Evolutionary conservation across 2,113 vertebrate species (phyloP), one percentile per base, ranked within the genome.

Genomic region (Rhea pennata): DNA sequence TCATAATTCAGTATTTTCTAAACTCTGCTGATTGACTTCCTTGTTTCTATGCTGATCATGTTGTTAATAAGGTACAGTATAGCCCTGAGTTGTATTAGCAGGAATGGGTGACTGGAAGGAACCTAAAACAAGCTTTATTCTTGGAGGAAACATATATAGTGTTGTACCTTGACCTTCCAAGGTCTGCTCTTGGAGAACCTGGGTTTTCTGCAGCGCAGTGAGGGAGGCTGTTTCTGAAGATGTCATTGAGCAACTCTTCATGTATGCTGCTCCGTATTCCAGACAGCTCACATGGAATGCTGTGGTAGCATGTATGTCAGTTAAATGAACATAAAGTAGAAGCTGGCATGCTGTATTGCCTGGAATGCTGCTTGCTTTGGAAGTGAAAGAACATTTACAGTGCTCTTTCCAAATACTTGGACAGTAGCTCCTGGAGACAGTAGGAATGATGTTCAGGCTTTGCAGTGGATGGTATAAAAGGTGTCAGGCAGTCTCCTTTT

Each of bases 61-160:
- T 26, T 6, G 2, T 5, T 7, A 12, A 7, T 2, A 19, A 5
- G 46, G 24, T 26, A 4, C 0, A 3, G 40, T 5, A 0, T 4
- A 23, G 66, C 74, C 15, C 1, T 1, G 20, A 3, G 6, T 15
- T 36, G 54, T 13, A 8, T 17, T 10, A 33, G 16, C 44, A 42
- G 50, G 9, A 64, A 12, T 3, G 14, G 14, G 67, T 17, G 15
- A 33, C 33, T 0, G 4, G 75, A 6, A 33, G 71, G 67, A 17
- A 2, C 56, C 29, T 22, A 1, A 2, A 4, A 15, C 2, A 11
- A 0, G 2, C 0, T 2, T 10, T 26, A 21, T 26, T 62, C 36
- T 20, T 1, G 0, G 26, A 21, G 23, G n/a, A 40, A 59, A 56
- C 54, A 33, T 33, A 22, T 0, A 1, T 39, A 29, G 66, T 0